Conservation (phyloP, 2,888 invertebrate species). For the Enoplolaimus lenunculus region DNA sequence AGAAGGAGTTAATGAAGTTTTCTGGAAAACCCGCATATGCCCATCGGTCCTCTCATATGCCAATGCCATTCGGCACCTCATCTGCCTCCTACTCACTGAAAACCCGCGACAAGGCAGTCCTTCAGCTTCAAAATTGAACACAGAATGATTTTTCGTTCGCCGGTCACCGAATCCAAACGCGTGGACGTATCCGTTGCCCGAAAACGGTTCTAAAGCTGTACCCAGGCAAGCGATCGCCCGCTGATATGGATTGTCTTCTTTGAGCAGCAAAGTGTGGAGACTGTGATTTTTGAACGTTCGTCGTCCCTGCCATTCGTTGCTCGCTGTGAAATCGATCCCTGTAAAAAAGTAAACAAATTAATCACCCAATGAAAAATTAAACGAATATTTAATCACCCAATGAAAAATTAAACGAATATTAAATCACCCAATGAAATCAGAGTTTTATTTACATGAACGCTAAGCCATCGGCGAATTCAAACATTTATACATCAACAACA, state of each 20-base stretch:
- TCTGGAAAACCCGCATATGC: too few species aligned
- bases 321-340: constrained; percentile 45
- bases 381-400: background rate
- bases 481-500: too few species aligned
- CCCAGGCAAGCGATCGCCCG: constrained; percentile 41
- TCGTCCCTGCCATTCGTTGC: constrained; percentile 45
- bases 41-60: too few species aligned
- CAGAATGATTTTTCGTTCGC: constrained; percentile 35
- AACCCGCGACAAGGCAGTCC: constrained; percentile 33
- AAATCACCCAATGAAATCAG: background rate
- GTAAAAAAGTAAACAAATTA: constrained; percentile 7
- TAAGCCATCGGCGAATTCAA: too few species aligned
- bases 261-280: constrained; percentile 31
- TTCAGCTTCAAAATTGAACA: constrained; percentile 35
- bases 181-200: constrained; percentile 40
- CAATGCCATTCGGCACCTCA: too few species aligned
- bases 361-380: background rate
- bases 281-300: constrained; percentile 40
- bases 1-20: too few species aligned
- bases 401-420: background rate
- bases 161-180: constrained; percentile 44
- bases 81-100: too few species aligned
- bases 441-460: too few species aligned
- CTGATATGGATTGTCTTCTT: constrained; percentile 42
- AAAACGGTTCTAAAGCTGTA: constrained; percentile 41